phyloP scores from a whole-genome alignment of 2,113 vertebrate genomes.

The Chloroceryle aenea region DNA sequence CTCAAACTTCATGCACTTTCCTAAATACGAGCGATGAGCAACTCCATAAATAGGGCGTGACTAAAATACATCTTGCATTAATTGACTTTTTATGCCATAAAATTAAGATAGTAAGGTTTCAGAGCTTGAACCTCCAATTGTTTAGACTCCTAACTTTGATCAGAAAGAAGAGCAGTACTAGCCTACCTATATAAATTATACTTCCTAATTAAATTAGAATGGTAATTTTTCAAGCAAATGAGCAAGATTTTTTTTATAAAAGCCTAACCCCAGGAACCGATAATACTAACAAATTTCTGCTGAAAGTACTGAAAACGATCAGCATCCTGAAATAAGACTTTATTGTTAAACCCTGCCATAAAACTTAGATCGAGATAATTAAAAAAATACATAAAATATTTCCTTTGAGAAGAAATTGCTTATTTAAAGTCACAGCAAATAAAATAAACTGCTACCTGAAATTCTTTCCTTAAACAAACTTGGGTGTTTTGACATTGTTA shows the following conservation, averaged over 20 bases:
- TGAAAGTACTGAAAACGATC: not conserved
- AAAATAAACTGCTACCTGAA: not conserved
- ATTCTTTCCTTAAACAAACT: not conserved
- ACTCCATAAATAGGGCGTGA: not conserved
- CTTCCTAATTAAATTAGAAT: constrained; percentile 43
- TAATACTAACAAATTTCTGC: not conserved
- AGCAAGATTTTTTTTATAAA: not conserved
- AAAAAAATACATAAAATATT: not conserved
- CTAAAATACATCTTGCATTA: not conserved
- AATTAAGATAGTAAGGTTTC: not conserved
- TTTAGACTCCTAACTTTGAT: constrained; percentile 17
- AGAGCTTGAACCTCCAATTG: not conserved
- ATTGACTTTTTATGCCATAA: not conserved
- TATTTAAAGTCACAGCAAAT: not conserved
- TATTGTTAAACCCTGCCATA: not conserved
- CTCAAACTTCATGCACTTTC: not conserved
- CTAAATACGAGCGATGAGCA: not conserved
- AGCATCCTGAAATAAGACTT: not conserved
- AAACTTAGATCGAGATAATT: not conserved
- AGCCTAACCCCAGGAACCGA: not conserved
- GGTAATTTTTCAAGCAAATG: constrained; percentile 1
- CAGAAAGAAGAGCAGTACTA: constrained; percentile 18
- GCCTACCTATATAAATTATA: constrained; percentile 26
- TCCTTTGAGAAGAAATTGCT: not conserved
- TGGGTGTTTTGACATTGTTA: not conserved